Base-by-base conservation (phyloP, 2,113 vertebrate genomes). In the Electrona antarctica region DNA sequence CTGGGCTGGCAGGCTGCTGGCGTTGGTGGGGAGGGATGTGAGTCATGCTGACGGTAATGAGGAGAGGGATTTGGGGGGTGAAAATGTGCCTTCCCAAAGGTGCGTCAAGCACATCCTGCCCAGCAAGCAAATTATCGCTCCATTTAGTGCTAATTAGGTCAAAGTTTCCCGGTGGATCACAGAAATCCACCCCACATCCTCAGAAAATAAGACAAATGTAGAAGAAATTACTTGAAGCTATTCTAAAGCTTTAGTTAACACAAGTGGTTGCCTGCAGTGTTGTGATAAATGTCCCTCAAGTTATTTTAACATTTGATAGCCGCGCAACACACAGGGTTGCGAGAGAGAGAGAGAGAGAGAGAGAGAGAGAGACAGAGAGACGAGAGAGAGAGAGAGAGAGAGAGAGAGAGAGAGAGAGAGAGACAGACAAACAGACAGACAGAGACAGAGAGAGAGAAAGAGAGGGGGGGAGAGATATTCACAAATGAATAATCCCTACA, bases 81-180 rank as follows among this genome's bases (percentile, higher is more conserved):
- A 60, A 74, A 76, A 63, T 59, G 54, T 61, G 15, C 54, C 28
- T 62, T 61, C 74, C 79, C 75, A 56, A 12, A 56, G 71, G 76
- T 7, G 57, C 68, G 67, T 67, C 65, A 59, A 64, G 64, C 51
- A 61, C 51, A n/a, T 68, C 28, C 33, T 63, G 65, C 54, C 67
- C 67, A 69, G 41, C 58, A 68, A 82, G 78, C 8, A 73, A 75
- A 77, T 72, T 28, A 75, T 54, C 33, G 15, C 63, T 84, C 72
- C 48, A 66, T 84, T 88, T 80, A 67, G 54, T 10, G 41, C 15
- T 84, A 87, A 90, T 88, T 86, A 82, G 85, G 84, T 78, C 83
- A 80, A 62, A 46, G n/a, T 69, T 70, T 80, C 78, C 82, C 81
- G 12, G 64, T 51, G 81, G 76, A 77, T 50, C n/a, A 21, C 0